Percentiles rank a stretch among this genome's conserved stretches.
Conservation (phyloP, 2,888 invertebrate genomes). For the Tetragnatha montana region DNA sequence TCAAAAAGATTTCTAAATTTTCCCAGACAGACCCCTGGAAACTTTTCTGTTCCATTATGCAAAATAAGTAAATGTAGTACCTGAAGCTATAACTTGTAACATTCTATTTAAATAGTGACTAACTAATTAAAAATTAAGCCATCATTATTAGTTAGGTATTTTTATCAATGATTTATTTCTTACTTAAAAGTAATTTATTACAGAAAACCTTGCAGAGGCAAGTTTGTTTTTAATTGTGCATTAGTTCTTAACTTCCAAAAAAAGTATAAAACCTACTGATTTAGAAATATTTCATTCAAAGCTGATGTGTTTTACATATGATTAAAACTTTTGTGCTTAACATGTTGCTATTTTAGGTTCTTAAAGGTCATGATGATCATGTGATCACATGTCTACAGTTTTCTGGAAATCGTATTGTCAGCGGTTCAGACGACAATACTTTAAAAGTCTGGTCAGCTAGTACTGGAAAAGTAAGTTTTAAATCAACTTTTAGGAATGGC, state of each 20-base stretch:
- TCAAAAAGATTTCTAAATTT: too few relatives aligned
- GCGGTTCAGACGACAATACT: constrained; percentile 99
- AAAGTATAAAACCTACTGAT: too few relatives aligned
- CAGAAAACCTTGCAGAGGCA: too few relatives aligned
- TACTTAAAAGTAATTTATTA: too few relatives aligned
- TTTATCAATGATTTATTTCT: too few relatives aligned
- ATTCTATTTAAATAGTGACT: too few relatives aligned
- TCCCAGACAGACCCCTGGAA: too few relatives aligned
- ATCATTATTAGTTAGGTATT: too few relatives aligned
- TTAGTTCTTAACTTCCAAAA: background rate
- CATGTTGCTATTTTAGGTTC: constrained; percentile 82
- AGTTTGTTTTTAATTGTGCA: background rate
- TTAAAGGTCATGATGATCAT: constrained; percentile 98
- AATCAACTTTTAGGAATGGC: background rate
- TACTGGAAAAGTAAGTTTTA: constrained; percentile 83
- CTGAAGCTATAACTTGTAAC: too few relatives aligned
- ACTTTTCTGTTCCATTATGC: too few relatives aligned
- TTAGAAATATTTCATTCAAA: background rate
- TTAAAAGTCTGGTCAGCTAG: constrained; percentile 98
- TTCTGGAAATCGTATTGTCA: constrained; percentile 94
- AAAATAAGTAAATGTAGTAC: too few relatives aligned
- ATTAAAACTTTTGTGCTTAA: background rate
- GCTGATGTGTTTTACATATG: background rate
- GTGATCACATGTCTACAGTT: constrained; percentile 99
- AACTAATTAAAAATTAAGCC: too few relatives aligned